Base-by-base conservation (phyloP, 2,797 vertebrate species). In the Austrolebias charrua region DNA sequence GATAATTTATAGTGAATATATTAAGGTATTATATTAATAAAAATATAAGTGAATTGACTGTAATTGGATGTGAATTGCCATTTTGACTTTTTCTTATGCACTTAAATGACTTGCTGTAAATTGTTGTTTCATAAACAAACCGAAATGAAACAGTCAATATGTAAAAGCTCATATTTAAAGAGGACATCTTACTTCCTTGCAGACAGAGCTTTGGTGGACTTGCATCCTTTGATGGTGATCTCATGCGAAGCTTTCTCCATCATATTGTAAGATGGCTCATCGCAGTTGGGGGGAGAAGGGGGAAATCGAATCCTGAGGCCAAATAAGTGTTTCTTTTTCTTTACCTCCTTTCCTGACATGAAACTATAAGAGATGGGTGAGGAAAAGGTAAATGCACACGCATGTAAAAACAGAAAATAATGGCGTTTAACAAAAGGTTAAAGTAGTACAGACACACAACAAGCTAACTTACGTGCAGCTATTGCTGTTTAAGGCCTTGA, bases 301-400 rank as follows among this genome's bases (percentile, higher is more conserved):
- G 97, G 97, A 83, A 97, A 96, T 79, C 96, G 94, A 90, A 99
- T 95, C 90, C 96, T 94, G 69, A 99, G 90, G 18, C 96, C 95
- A 91, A 97, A 99, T 86, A 98, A 94, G 89, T 99, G 96, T 77
- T 99, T 99, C 91, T 99, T 99, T 80, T 98, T 99, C 92, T 99
- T 99, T 55, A 98, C 97, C 90, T 99, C 97, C 75, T 99, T 99
- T 66, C 96, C 97, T 62, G 96, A 98, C 95, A 97, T 98, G 90
- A 99, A 99, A 94, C 97, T 99, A 35, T 77, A 60, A 77, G 24
- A 69, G 20, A 57, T 0, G 31, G 18, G 14, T 0, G 1, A 13
- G 6, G 1, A 14, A 31, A 2, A 46, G 9, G 15, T 7, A 13
- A 9, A 16, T 1, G 52, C 40, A 6, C 15, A 18, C 16, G 1